Conservation (phyloP, 2,797 vertebrate species). For the Alcedo quadribrachys region DNA sequence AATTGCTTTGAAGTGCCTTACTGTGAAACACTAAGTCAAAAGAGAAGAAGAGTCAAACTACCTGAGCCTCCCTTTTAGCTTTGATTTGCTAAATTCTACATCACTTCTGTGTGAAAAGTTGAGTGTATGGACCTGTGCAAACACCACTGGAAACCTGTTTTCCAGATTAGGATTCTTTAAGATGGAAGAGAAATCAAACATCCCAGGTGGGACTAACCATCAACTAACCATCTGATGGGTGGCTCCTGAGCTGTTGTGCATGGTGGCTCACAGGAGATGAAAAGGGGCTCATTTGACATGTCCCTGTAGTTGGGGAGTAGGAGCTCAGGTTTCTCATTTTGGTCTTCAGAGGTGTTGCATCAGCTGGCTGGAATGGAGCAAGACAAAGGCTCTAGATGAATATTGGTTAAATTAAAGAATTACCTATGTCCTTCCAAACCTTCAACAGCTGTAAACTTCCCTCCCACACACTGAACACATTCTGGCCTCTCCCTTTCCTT, state of each 20-base stretch:
- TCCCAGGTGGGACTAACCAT: constrained; percentile 9
- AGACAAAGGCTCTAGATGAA: constrained; percentile 3
- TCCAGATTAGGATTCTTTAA: neutral
- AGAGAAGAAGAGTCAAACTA: neutral
- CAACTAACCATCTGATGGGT: constrained; percentile 71
- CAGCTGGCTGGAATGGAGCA: constrained; percentile 12
- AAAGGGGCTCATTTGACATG: constrained; percentile 63
- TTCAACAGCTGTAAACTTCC: too few relatives aligned
- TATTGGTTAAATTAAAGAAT: neutral
- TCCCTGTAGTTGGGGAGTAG: constrained; percentile 79
- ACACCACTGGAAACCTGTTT: neutral
- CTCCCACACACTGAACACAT: too few relatives aligned
- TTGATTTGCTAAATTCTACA: neutral
- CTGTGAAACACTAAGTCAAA: neutral
- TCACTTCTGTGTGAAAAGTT: neutral
- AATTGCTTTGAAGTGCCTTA: neutral
- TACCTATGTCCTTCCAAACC: neutral
- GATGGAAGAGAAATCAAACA: constrained; percentile 2
- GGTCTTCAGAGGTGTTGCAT: neutral
- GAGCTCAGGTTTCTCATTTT: neutral
- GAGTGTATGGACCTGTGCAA: neutral
- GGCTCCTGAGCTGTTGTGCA: neutral
- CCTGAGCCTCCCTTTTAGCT: neutral
- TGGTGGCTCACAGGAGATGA: constrained; percentile 31
- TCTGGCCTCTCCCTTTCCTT: too few relatives aligned